Evolutionary conservation across 2,888 invertebrate genomes (phyloP).

Genomic region (Tipula unca): DNA sequence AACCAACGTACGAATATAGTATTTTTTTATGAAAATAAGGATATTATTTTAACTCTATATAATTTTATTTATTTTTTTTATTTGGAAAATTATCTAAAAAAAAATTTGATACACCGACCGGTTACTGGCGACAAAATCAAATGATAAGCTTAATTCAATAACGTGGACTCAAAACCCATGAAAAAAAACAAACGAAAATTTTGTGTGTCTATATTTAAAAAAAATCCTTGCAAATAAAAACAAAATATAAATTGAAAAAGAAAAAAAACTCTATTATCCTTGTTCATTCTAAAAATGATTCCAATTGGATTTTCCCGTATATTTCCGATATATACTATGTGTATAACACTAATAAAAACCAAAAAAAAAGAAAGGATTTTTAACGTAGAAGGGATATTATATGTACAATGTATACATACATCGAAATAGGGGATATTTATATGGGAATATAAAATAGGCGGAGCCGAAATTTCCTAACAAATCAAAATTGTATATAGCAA

Average conservation of each 20-base stretch:
- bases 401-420: neutral
- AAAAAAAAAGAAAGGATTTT: neutral
- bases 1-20: neutral
- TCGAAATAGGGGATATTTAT: neutral
- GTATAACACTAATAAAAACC: neutral
- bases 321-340: neutral
- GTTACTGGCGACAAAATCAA: slow-evolving; percentile 28
- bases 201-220: neutral
- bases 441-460: neutral
- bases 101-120: slow-evolving; percentile 25
- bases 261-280: neutral
- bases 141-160: slow-evolving; percentile 30
- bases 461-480: neutral
- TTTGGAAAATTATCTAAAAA: neutral
- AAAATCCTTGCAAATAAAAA: neutral
- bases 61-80: neutral
- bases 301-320: neutral
- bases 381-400: neutral
- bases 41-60: neutral
- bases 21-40: neutral
- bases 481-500: neutral
- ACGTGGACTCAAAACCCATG: slow-evolving; percentile 26
- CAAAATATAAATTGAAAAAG: slow-evolving; percentile 14
- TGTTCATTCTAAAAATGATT: neutral
- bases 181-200: neutral